Evolutionary conservation across 2,888 invertebrate genomes (phyloP).

Genomic region (Aphidoletes aphidimyza): DNA sequence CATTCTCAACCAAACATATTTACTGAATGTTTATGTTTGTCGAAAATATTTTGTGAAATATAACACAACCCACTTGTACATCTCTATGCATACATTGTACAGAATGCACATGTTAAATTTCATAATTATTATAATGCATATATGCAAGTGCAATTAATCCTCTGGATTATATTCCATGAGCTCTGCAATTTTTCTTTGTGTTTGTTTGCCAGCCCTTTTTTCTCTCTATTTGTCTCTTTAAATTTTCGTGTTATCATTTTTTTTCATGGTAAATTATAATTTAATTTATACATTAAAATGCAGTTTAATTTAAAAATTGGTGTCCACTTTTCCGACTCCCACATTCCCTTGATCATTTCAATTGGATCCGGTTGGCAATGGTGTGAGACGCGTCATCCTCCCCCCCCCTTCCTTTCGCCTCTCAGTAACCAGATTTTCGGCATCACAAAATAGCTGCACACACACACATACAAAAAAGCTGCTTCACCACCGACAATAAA

Average conservation of each 20-base stretch:
- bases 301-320: slow-evolving; percentile 22
- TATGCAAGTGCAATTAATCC: neutral
- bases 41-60: neutral
- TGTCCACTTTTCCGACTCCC: neutral
- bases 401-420: too few species aligned
- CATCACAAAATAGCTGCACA: too few species aligned
- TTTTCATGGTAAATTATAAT: neutral
- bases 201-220: too few species aligned
- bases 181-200: too few species aligned
- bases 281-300: slow-evolving; percentile 40
- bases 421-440: too few species aligned
- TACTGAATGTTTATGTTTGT: neutral
- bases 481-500: slow-evolving; percentile 16
- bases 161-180: neutral
- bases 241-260: neutral
- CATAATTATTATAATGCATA: neutral
- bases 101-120: neutral
- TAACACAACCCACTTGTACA: neutral
- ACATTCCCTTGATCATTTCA: neutral
- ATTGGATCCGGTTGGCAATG: neutral
- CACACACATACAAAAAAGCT: neutral
- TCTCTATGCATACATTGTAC: neutral
- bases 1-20: neutral
- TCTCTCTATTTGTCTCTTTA: neutral
- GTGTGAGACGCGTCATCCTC: neutral